Evolutionary conservation across 2,888 invertebrate species (phyloP), one percentile per base, ranked within the genome.

Genomic region (Schizotus pectinicornis): DNA sequence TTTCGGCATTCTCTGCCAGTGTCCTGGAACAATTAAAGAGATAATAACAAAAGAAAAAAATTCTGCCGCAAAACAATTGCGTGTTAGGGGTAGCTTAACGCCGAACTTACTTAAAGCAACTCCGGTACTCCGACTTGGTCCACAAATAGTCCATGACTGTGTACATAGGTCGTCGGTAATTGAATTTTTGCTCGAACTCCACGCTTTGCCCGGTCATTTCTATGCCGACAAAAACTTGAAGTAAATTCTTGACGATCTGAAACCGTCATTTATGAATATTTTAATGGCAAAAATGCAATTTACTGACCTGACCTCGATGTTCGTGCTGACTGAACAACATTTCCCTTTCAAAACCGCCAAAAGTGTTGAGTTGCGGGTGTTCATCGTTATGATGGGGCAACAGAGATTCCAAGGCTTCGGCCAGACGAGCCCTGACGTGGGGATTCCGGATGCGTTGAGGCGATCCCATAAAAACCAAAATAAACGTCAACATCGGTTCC

Each of bases 161-260:
- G 75, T 98, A 97, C 95, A 98, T 97, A 1, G 97, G 97, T 36
- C 94, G 85, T 13, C 97, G 85, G 77, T 98, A 98, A 79, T 95
- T 95, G 79, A 98, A 98, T 81, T 97, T 98, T 79, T 97, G 95
- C 76, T 97, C 97, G 76, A 97, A 97, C 72, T 94, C 91, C 12
- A 97, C 96, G 73, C 91, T 93, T 77, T 96, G 94, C 0, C 97
- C 97, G 0, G 96, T 96, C 93, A 96, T 94, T 82, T 98, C 97
- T 60, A 98, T 98, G 64, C 93, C 92, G n/a, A 98, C 96, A 78
- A 97, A 98, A 6, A 98, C 95, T 74, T 94, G 88, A 53, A 97
- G 80, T 30, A 98, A 81, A 74, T 89, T 91, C 39, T 87, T 84
- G 7, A 93, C 89, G 56, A 97, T 85, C 85, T 95, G 8, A 34